Base-by-base conservation (phyloP, 2,797 vertebrate genomes). In the Sebastes cheni region DNA sequence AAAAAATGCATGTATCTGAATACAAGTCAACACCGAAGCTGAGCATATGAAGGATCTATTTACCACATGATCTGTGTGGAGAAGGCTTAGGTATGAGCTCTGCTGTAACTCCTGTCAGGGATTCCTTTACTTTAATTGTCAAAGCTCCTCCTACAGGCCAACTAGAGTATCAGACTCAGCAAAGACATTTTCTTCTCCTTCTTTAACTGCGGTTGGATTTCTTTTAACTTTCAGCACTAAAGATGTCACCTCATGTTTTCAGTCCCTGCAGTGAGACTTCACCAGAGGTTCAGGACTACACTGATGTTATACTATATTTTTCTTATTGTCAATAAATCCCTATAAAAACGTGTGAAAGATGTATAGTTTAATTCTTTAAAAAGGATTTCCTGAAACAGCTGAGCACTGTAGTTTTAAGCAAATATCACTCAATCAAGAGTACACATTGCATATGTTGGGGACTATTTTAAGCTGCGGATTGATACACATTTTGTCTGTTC, bases 81-180 rank as follows among this genome's bases (percentile, higher is more conserved):
- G 34, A 71, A 25, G 13, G 11, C 69, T 20, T 55, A 55, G 52
- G 16, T 50, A 13, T 34, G 25, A 39, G 18, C n/a, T 68, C 52
- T 52, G 54, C 77, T 81, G 71, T 18, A 52, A 6, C 64, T 84
- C 29, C 73, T 56, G 42, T 60, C 56, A n/a, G 60, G 16, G 59
- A 42, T 79, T 79, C 79, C 54, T 89, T 75, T 32, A 77, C 72
- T 82, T 79, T 81, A 79, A 80, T 79, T 89, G 85, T 86, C 77
- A 89, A 93, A 92, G 93, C 93, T 84, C 93, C 94, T 88, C 91
- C 94, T 95, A 87, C 85, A 95, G 94, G 92, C 86, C 84, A 76
- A 87, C 30, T 6, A 1, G 14, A 87, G 87, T 69, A 93, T 68
- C 52, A 81, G 39, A 81, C 58, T 27, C 34, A 36, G 78, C 46